A percentile compares a stretch with the other conserved stretches of the same genome.
Evolutionary conservation across 1,140 invertebrate species (phyloP).

Genomic region (Lordiphosa clarofinis): DNA sequence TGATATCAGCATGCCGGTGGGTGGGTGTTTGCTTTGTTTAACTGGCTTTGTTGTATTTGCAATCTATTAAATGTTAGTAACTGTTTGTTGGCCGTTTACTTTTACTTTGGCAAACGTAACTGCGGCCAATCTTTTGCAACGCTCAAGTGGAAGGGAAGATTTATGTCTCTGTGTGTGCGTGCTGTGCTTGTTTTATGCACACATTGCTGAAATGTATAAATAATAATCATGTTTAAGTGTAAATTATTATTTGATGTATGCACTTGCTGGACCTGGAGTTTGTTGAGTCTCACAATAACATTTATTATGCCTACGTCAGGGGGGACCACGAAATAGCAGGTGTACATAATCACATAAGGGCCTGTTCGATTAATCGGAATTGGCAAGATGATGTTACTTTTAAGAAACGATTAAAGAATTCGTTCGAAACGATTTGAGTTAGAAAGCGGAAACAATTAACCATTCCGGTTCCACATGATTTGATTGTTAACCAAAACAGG

Average conservation of each 20-base stretch:
- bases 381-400: too few relatives aligned
- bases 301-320: constrained; percentile 34
- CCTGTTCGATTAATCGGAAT: too few relatives aligned
- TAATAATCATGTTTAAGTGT: constrained; percentile 59
- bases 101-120: constrained; percentile 50
- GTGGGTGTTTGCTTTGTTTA: constrained; percentile 27
- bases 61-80: constrained; percentile 48
- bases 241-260: constrained; percentile 63
- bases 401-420: too few relatives aligned
- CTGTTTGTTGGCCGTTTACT: constrained; percentile 45
- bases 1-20: constrained; percentile 59
- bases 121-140: constrained; percentile 60
- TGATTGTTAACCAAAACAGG: too few relatives aligned
- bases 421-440: too few relatives aligned
- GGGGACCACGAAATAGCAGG: not conserved
- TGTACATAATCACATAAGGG: too few relatives aligned
- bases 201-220: constrained; percentile 69
- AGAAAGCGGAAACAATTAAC: too few relatives aligned
- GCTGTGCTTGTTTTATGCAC: constrained; percentile 56
- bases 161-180: constrained; percentile 26
- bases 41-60: constrained; percentile 33
- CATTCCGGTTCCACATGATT: too few relatives aligned
- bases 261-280: constrained; percentile 37
- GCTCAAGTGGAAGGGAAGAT: constrained; percentile 46
- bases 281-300: constrained; percentile 30